Percentiles rank a stretch among this genome's conserved stretches.
phyloP scores from a whole-genome alignment of 2,888 invertebrate species.

The Gibbula magus region DNA sequence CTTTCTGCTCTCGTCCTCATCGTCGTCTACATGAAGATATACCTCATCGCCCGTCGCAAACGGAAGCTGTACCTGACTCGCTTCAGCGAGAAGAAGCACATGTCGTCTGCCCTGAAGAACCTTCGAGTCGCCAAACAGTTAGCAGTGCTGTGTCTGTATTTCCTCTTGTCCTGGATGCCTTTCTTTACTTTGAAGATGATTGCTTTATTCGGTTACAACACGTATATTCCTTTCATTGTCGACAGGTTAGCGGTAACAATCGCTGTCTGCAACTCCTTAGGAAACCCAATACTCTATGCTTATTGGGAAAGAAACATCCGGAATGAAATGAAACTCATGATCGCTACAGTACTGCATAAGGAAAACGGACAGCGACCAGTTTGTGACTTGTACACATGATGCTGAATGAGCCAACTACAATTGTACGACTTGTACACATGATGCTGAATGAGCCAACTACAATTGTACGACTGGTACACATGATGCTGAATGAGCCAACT shows the following conservation, averaged over 20 bases:
- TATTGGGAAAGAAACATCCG: constrained; percentile 15
- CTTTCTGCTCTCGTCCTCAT: not conserved
- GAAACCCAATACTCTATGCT: constrained; percentile 19
- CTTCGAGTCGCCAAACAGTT: not conserved
- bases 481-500: too few relatives aligned
- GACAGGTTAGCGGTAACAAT: not conserved
- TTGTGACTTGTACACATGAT: not conserved
- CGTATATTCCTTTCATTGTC: not conserved
- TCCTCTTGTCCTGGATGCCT: constrained; percentile 12
- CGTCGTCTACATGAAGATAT: constrained; percentile 9
- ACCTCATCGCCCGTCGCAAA: not conserved
- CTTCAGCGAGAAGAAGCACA: not conserved
- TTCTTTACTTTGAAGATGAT: not conserved
- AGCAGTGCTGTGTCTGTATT: constrained; percentile 13
- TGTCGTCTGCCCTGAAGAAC: not conserved
- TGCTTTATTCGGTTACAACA: not conserved
- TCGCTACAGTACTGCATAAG: too few relatives aligned
- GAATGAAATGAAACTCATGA: not conserved
- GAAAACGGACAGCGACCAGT: not conserved
- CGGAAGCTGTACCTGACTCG: not conserved
- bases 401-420: too few relatives aligned
- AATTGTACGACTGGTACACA: too few relatives aligned
- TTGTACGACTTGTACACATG: too few relatives aligned
- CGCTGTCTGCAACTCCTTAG: constrained; percentile 14
- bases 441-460: too few relatives aligned